Evolutionary conservation across 2,797 vertebrate genomes (phyloP), one percentile per base, ranked within the genome.

Genomic region (Halcyon leucocephala): DNA sequence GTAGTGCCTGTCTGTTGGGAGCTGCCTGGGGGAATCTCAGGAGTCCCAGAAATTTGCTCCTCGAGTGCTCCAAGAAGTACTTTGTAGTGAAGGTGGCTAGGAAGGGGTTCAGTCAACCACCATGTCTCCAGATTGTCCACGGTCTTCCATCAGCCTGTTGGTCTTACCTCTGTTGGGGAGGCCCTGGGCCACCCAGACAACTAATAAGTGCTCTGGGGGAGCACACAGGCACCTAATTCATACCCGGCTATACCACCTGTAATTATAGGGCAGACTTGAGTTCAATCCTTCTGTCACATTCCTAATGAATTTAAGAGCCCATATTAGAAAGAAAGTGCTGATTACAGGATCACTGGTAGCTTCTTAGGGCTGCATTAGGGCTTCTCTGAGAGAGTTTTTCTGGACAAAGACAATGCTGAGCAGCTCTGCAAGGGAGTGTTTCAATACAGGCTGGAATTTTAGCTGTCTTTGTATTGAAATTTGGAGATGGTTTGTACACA

Each of bases 361-460:
- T 94, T 86, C 90, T 74, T 39, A 65, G 49, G 54, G 46, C 41
- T 90, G 42, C 8, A 4, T 83, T 87, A 67, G 52, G 61, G 37
- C 65, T 94, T 83, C 49, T 74, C 82, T 80, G 87, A 44, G 60
- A 81, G 49, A 18, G 29, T 77, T 91, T 74, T 42, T 67, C 57
- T 11, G 77, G 84, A 82, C 84, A 95, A 93, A 95, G 49, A 71
- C 91, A 95, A 79, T 57, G 41, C 65, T 91, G 71, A 85, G 37
- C 37, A 71, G 49, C 85, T 88, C 82, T 93, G 89, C 72, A 88
- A 83, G 93, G 69, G 72, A 28, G 69, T 71, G 41, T 94, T 96
- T 94, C 83, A 82, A 87, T 86, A 92, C 22, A 81, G 80, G 21
- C 66, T 81, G 66, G 51, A 82, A 95, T 93, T 95, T 87, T 54